Base-by-base conservation (phyloP, 2,888 invertebrate species). In the Dynastes hyllus region DNA sequence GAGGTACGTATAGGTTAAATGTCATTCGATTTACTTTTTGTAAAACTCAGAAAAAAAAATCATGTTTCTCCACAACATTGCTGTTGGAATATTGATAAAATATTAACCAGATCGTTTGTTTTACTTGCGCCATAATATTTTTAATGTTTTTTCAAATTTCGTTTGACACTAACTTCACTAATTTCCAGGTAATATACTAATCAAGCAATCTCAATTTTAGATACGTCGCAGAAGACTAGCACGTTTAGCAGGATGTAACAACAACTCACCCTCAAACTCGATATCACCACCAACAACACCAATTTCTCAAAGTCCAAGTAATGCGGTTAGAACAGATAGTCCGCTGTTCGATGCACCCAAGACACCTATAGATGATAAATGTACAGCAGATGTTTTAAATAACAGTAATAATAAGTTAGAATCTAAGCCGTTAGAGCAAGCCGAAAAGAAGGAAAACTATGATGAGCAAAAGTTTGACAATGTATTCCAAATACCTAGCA, bases 191-290 rank as follows among this genome's bases (percentile, higher is more conserved):
- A 8, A 11, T 40, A 32, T 3, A 50, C 55, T 13, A 65, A 32
- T 58, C 51, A 71, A 66, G 8, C n/a, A 45, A 71, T 58, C 11
- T 65, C 27, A 37, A 70, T 91, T 90, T 80, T 88, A 95, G 95
- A 95, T 95, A 88, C 92, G 95, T 84, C 92, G 93, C 88, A 91
- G 95, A 85, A 92, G 95, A 81, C 90, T 96, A 86, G 95, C 94
- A 78, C 92, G 95, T 80, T 90, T 95, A 82, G 93, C 92, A 70
- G 93, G 92, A 69, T 88, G 93, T 27, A 91, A 92, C 82, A 91
- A 90, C 66, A 88, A 90, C 79, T 90, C 90, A 55, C 89, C 91
- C 76, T 89, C 88, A 51, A 89, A 90, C 76, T 89, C 90, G 58
- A 85, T 89, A 2, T 88, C 91, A 85, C 87, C 91, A 83, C 87